Conservation (phyloP, 2,888 invertebrate genomes). For the Fragum sueziense region DNA sequence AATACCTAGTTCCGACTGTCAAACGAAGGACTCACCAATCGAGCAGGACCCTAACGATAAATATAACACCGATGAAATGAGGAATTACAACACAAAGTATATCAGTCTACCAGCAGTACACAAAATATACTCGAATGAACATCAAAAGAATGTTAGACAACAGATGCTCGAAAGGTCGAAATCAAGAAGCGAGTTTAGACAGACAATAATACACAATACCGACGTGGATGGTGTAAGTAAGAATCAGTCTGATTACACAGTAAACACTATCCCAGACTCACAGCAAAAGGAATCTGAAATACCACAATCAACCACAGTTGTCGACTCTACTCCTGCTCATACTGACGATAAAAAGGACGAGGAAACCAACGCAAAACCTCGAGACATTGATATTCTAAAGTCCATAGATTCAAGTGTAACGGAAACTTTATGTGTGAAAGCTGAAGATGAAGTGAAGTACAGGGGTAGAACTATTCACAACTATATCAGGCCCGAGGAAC, state of each 20-base stretch:
- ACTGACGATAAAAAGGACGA: not conserved
- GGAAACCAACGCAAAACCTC: not conserved
- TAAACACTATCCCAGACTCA: not conserved
- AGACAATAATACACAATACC: not conserved
- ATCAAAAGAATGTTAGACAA: slow-evolving; percentile 37
- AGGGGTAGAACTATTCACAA: slow-evolving; percentile 56
- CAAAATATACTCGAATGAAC: slow-evolving; percentile 48
- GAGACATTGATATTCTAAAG: not conserved
- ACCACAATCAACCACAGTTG: not conserved
- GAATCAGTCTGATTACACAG: not conserved
- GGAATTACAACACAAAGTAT: slow-evolving; percentile 24
- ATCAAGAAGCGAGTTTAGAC: slow-evolving; percentile 17
- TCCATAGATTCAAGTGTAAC: not conserved
- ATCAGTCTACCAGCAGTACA: slow-evolving; percentile 47
- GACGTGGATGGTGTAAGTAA: not conserved
- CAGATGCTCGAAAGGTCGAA: slow-evolving; percentile 26
- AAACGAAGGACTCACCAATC: not conserved
- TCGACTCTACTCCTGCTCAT: not conserved
- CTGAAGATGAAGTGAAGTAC: slow-evolving; percentile 29
- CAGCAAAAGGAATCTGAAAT: not conserved
- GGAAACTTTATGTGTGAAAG: not conserved
- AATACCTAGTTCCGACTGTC: not conserved
- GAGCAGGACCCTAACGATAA: not conserved
- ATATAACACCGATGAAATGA: not conserved
- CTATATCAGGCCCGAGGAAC: slow-evolving; percentile 62